Percentiles rank a stretch among this genome's conserved stretches.
Evolutionary conservation across 2,113 vertebrate species (phyloP).

Genomic region (Trichechus manatus): DNA sequence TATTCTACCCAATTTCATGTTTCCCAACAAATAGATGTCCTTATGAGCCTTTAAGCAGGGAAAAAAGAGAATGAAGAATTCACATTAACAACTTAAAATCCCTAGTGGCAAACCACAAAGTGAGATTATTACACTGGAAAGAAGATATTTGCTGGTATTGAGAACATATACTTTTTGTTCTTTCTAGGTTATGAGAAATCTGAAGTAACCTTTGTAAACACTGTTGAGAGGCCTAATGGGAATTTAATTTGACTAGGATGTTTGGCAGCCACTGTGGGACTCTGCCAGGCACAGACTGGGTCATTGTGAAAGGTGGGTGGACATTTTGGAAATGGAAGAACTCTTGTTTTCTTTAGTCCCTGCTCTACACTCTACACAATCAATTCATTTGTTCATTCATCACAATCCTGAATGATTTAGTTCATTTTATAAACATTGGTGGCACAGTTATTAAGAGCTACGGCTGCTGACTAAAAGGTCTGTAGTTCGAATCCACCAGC

Average conservation of each 20-base stretch:
- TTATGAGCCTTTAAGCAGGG: not conserved
- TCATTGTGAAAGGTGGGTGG: not conserved
- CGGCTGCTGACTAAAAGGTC: too few species aligned
- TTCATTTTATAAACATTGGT: not conserved
- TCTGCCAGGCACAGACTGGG: not conserved
- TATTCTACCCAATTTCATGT: not conserved
- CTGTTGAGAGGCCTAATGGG: not conserved
- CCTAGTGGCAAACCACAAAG: not conserved
- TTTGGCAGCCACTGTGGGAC: not conserved
- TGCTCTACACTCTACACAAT: not conserved
- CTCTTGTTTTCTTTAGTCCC: not conserved
- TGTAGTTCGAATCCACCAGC: too few species aligned
- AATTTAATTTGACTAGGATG: not conserved
- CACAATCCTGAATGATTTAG: not conserved
- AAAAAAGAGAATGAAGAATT: slow-evolving; percentile 31
- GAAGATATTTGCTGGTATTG: not conserved
- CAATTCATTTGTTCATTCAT: not conserved
- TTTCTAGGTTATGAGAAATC: not conserved
- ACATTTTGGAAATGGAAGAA: not conserved
- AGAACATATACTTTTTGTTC: not conserved
- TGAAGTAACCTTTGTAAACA: not conserved
- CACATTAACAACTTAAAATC: not conserved
- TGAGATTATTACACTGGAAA: not conserved
- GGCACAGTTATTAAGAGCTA: too few species aligned
- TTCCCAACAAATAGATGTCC: slow-evolving; percentile 25